These are phyloP conservation scores for Pelvicachromis taeniatus DNA, from an alignment of 2,113 vertebrate genomes.

Conservation along the genomic window DNA sequence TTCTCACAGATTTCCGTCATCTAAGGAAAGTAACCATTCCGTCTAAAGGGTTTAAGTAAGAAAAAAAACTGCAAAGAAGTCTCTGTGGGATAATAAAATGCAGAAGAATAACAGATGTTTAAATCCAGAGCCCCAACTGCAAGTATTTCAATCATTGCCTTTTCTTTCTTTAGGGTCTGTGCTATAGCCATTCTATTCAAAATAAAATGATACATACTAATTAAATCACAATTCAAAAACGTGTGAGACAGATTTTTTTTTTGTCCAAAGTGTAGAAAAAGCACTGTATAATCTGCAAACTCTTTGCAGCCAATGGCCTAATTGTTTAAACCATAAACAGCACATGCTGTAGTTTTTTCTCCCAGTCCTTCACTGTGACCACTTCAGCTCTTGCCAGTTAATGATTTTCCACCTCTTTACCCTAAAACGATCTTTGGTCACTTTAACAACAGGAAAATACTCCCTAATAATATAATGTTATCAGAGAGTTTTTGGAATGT, in stretches of 20 bases:
- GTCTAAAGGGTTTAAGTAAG: background rate
- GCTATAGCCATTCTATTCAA: background rate
- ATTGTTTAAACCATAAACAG: background rate
- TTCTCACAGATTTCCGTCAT: slow-evolving; percentile 31
- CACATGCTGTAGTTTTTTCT: background rate
- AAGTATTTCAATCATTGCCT: background rate
- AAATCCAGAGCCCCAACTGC: background rate
- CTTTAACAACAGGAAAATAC: background rate
- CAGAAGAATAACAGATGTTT: background rate
- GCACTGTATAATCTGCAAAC: background rate
- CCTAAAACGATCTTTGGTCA: background rate
- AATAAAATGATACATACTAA: background rate
- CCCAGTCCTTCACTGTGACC: background rate
- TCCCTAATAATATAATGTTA: background rate
- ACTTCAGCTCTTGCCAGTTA: background rate
- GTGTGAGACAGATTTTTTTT: fast-evolving
- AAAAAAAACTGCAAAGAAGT: slow-evolving; percentile 16
- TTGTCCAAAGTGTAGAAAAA: background rate
- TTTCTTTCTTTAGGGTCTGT: background rate
- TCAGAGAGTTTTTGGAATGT: background rate
- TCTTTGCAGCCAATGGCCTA: background rate
- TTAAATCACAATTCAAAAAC: background rate
- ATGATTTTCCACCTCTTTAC: background rate
- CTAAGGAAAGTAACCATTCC: background rate
- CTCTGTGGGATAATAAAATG: background rate